A percentile compares a stretch with the other conserved stretches of the same genome.
Conservation (phyloP, 2,797 vertebrate genomes). For the Phoebastria nigripes region DNA sequence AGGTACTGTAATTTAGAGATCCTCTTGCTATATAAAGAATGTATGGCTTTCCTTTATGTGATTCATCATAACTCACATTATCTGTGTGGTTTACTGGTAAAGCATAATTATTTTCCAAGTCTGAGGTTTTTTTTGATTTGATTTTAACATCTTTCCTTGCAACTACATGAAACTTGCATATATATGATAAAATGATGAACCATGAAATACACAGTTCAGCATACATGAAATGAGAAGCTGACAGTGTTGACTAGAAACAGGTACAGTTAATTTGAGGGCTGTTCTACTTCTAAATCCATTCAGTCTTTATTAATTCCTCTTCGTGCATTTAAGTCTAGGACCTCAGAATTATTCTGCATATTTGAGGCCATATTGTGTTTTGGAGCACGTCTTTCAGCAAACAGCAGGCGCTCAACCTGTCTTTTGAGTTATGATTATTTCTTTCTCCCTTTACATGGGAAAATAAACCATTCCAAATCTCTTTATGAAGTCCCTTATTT, state of each 20-base stretch:
- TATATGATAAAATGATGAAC: background rate
- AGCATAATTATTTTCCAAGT: background rate
- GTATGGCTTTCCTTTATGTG: background rate
- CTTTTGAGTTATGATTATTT: background rate
- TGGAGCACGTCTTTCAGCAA: background rate
- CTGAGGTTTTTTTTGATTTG: background rate
- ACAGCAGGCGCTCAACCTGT: background rate
- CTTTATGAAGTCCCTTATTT: background rate
- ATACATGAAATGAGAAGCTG: background rate
- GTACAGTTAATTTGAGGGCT: background rate
- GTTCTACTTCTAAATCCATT: background rate
- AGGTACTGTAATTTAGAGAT: constrained; percentile 78
- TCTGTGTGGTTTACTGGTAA: background rate
- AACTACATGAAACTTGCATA: background rate
- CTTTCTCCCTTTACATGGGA: background rate
- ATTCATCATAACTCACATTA: background rate
- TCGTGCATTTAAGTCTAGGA: background rate
- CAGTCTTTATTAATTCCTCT: background rate
- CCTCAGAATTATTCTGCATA: background rate
- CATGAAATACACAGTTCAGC: background rate
- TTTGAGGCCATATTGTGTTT: background rate
- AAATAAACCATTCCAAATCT: background rate
- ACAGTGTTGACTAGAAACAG: background rate
- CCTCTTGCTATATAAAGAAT: background rate
- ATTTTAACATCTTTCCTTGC: background rate